Base-by-base conservation (phyloP, 1,140 invertebrate species). In the Drosophila lowei region DNA sequence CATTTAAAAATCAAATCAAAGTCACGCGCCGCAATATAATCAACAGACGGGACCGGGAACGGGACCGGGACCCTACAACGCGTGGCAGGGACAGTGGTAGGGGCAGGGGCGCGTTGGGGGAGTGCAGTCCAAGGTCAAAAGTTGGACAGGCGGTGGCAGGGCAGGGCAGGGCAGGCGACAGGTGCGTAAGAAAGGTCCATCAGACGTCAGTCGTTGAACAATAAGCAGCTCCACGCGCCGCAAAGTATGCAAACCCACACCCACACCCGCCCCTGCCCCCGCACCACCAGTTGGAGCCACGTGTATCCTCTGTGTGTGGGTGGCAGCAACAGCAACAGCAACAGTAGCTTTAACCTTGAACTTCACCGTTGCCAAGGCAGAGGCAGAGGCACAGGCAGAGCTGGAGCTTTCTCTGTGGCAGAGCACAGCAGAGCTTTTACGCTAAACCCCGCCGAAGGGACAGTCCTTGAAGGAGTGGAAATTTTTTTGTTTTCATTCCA, bases 1-100 rank as follows among this genome's bases (percentile, higher is more conserved):
- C 79, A 88, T 88, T 88, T 88, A 88, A 83, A 88, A 88, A 79
- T 88, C 83, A 88, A 88, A 88, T 88, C 83, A 88, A 88, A 88
- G 83, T 88, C 83, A 88, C 84, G 83, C 83, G 83, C 74, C 84
- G 71, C 78, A 89, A 88, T 70, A 67, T 86, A 83, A 88, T 86
- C 83, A 88, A 72, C 81, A 74, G 79, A 48, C 42, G 53, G 41
- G 56, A 42, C n/a, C n/a, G n/a, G n/a, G n/a, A n/a, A n/a, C n/a
- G n/a, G n/a, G n/a, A n/a, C n/a, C n/a, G n/a, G n/a, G n/a, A n/a
- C n/a, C n/a, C n/a, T n/a, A n/a, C n/a, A 21, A 4, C 11, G 34
- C 34, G 21, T 15, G 16, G 25, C 5, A 18, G 21, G 6, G 18
- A 5, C 23, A 23, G 7, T 38, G 7, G 55, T 8, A 4, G 30